Evolutionary conservation across 2,888 invertebrate genomes (phyloP).

Genomic region (Amphipyra berbera): DNA sequence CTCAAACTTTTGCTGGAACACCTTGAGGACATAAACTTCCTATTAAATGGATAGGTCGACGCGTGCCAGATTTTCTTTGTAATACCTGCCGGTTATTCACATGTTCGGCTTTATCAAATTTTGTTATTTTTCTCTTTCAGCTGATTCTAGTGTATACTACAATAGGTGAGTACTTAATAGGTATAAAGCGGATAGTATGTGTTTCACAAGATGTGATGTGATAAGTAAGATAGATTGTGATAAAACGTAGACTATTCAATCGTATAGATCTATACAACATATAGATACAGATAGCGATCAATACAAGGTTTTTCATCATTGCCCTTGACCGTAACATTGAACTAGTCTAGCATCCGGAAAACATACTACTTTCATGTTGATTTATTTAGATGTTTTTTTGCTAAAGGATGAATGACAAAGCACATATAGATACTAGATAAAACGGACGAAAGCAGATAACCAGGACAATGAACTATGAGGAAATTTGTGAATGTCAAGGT

Average conservation of each 20-base stretch:
- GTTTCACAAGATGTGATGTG: no score
- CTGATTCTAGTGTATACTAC: no score
- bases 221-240: no score
- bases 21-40: constrained; percentile 56
- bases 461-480: constrained; percentile 7
- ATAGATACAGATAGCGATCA: background rate
- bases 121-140: background rate
- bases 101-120: background rate
- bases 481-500: constrained; percentile 11
- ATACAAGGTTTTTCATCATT: constrained; percentile 6
- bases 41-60: constrained; percentile 64
- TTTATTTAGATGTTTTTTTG: constrained; percentile 24
- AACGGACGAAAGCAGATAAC: background rate
- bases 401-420: constrained; percentile 9
- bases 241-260: no score
- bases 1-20: constrained; percentile 56
- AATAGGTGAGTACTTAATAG: no score
- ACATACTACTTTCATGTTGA: constrained; percentile 2
- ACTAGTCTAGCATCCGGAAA: constrained; percentile 4
- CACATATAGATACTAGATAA: background rate
- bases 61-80: constrained; percentile 34
- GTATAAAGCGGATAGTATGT: no score
- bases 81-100: constrained; percentile 6
- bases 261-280: no score
- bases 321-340: constrained; percentile 22